phyloP scores from a whole-genome alignment of 2,113 vertebrate genomes.

The Martes martes region DNA sequence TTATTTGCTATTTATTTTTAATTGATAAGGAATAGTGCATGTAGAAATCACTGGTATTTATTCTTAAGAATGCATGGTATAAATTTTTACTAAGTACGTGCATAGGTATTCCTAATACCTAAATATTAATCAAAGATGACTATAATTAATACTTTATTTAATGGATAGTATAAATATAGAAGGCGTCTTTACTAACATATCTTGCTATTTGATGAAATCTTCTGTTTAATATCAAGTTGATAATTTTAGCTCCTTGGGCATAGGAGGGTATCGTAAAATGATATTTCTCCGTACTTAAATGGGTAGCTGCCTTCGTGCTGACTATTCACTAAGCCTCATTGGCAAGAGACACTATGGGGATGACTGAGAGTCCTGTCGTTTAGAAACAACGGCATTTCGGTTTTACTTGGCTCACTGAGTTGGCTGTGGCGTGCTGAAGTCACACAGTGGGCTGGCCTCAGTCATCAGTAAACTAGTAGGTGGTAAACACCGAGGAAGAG shows the following conservation, averaged over 20 bases:
- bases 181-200: constrained; percentile 30
- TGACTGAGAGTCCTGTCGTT: constrained; percentile 10
- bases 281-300: constrained; percentile 26
- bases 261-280: constrained; percentile 48
- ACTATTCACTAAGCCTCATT: not conserved
- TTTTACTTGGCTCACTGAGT: not conserved
- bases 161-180: not conserved
- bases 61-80: not conserved
- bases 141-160: not conserved
- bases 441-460: not conserved
- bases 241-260: not conserved
- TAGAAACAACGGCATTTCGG: not conserved
- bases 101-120: not conserved
- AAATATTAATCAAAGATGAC: constrained; percentile 6
- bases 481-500: not conserved
- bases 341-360: constrained; percentile 30
- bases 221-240: constrained; percentile 50
- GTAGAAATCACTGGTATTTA: not conserved
- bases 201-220: not conserved
- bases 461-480: not conserved
- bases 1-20: constrained; percentile 4
- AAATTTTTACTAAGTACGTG: constrained; percentile 13
- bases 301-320: not conserved
- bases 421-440: not conserved
- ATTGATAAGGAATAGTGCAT: not conserved